Percentiles rank a stretch among this genome's conserved stretches.
phyloP scores from a whole-genome alignment of 2,113 vertebrate species.

The Hippocampus mohnikei region DNA sequence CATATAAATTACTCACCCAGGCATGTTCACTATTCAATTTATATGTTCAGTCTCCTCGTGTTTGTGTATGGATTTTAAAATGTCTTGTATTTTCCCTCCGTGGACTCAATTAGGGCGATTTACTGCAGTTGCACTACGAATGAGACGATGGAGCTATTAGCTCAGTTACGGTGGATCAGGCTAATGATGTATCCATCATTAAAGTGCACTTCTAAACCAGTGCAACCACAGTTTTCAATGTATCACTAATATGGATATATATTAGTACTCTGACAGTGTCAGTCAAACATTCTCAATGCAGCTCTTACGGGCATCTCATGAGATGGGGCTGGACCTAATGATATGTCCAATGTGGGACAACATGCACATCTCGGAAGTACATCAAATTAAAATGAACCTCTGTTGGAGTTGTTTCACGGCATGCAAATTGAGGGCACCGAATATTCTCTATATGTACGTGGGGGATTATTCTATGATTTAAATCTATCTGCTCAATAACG shows the following conservation, averaged over 20 bases:
- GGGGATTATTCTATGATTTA: constrained; percentile 34
- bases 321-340: neutral
- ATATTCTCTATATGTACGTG: constrained; percentile 22
- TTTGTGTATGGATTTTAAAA: constrained; percentile 12
- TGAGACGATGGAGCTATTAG: neutral
- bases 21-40: constrained; percentile 42
- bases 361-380: constrained; percentile 30
- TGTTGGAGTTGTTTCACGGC: constrained; percentile 6
- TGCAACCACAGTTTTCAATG: neutral
- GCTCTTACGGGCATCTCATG: neutral
- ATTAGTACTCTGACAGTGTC: neutral
- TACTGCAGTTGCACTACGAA: neutral
- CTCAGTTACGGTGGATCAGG: neutral
- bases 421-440: constrained; percentile 8
- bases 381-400: constrained; percentile 9
- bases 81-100: neutral
- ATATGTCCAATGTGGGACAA: neutral
- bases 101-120: neutral
- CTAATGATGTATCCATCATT: neutral
- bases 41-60: constrained; percentile 28
- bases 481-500: constrained; percentile 21
- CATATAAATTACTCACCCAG: constrained; percentile 35
- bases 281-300: neutral
- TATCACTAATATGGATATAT: neutral
- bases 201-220: neutral